Percentiles rank a stretch among this genome's conserved stretches.
phyloP scores from a whole-genome alignment of 2,797 vertebrate genomes.

The Microtus agrestis region DNA sequence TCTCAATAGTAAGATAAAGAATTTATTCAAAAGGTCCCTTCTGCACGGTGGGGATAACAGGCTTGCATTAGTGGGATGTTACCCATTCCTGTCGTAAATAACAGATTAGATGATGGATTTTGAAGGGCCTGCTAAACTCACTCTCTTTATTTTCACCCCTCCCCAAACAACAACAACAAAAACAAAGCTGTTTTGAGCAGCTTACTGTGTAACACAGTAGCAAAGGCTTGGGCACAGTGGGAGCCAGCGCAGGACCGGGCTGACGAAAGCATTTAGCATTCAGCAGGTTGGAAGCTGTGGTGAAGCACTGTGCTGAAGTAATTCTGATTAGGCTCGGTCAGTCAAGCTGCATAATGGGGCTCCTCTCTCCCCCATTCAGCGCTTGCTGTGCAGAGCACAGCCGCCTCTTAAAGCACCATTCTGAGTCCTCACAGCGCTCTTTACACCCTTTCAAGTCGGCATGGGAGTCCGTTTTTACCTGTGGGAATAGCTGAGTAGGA shows the following conservation, averaged over 20 bases:
- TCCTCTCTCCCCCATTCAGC: constrained; percentile 65
- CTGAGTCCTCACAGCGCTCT: constrained; percentile 64
- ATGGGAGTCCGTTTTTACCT: constrained; percentile 49
- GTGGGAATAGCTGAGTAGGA: constrained; percentile 27
- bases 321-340: constrained; percentile 94
- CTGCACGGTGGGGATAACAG: constrained; percentile 3
- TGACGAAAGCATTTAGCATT: constrained; percentile 87
- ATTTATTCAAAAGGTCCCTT: constrained; percentile 69
- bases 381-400: constrained; percentile 47
- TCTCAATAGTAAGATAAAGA: constrained; percentile 52
- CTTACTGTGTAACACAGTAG: constrained; percentile 84
- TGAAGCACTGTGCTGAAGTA: constrained; percentile 94
- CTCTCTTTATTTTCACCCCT: constrained; percentile 83
- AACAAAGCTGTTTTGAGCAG: constrained; percentile 86
- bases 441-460: constrained; percentile 65
- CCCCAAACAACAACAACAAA: not conserved
- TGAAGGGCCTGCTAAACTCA: constrained; percentile 88
- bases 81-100: constrained; percentile 81
- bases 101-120: constrained; percentile 86
- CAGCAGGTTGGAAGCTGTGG: constrained; percentile 88
- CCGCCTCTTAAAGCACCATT: constrained; percentile 68
- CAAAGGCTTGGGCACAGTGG: constrained; percentile 88
- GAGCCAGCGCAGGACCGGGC: constrained; percentile 85
- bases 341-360: constrained; percentile 87
- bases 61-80: constrained; percentile 65